Evolutionary conservation across 1,140 invertebrate genomes (phyloP), one percentile per base, ranked within the genome.

Genomic region (Rhynchophorus ferrugineus): DNA sequence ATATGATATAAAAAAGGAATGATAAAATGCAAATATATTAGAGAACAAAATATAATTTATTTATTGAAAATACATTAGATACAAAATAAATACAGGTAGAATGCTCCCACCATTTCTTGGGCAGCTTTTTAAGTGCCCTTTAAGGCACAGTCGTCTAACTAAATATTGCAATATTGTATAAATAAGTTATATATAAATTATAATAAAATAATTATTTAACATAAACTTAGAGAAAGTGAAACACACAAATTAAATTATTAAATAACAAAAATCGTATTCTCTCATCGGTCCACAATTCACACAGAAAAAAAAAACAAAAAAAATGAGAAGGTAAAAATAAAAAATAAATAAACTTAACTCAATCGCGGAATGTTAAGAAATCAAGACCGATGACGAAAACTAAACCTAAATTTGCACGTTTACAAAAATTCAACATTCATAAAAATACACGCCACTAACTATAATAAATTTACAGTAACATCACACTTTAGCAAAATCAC

Each of bases 141-240:
- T 18, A 51, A 56, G 44, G 49, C 59, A 54, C 62, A 64, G 53
- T 66, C 59, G 64, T 54, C 29, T 54, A 37, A n/a, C 38, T 60
- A 61, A 59, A 59, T 61, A 64, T 61, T 61, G 57, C 57, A 54
- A 57, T 45, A 49, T 38, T 29, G 46, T 66, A 69, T 69, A 69
- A 67, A 69, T 69, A 70, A 70, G 67, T 69, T 70, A 70, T 64
- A 69, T 66, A 70, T 70, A 69, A 69, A 70, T 69, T 67, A 69
- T 66, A 68, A 66, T 67, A 70, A 69, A 69, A 69, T 68, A 68
- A 67, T 62, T 66, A 69, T 51, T 68, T 69, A 70, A 70, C 68
- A 69, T 69, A 67, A 66, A 67, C 63, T 59, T 63, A 58, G 65
- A 60, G 65, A 61, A 65, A 60, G 60, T 64, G 61, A 68, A 69